Base-by-base conservation (phyloP, 1,140 invertebrate species). In the Macrobrachium rosenbergii region DNA sequence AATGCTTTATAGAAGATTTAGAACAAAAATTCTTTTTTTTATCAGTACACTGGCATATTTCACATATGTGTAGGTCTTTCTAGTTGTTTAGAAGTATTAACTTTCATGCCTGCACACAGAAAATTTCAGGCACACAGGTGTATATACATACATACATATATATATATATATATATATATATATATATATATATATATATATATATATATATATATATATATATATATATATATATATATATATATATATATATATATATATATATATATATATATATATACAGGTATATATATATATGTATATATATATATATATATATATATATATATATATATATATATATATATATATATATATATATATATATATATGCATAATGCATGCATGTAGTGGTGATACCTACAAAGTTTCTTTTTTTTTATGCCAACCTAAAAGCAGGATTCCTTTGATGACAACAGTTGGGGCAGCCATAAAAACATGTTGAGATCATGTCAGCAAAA, bases 181-280 rank as follows among this genome's bases (percentile, higher is more conserved):
- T 73, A 73, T 73, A 73, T 73, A 73, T 73, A 73, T 73, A 73
- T 73, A 73, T 73, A 73, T 73, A 73, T 77, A 77, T 77, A 52
- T 59, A 52, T 77, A 52, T 77, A 59, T 77, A 52, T n/a, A 52
- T 17, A 52, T 52, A n/a, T 16, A 19, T 73, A 73, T 73, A 19
- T 23, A 73, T 73, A 19, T 73, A 73, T 73, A 73, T 73, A 73
- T 73, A 73, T 73, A 73, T 73, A 73, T 73, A 73, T 73, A 73
- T 77, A 77, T 77, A 52, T 59, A 52, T 77, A 52, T 77, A 59
- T 77, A 52, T n/a, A 52, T 17, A 52, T 52, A 19, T 73, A 73
- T 73, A 19, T 23, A 73, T 73, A 19, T 37, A 37, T 37, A 37
- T 37, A 37, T 37, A 37, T 37, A 37, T 37, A 37, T 37, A 37